phyloP scores from a whole-genome alignment of 2,113 vertebrate species.

The Equus quagga region DNA sequence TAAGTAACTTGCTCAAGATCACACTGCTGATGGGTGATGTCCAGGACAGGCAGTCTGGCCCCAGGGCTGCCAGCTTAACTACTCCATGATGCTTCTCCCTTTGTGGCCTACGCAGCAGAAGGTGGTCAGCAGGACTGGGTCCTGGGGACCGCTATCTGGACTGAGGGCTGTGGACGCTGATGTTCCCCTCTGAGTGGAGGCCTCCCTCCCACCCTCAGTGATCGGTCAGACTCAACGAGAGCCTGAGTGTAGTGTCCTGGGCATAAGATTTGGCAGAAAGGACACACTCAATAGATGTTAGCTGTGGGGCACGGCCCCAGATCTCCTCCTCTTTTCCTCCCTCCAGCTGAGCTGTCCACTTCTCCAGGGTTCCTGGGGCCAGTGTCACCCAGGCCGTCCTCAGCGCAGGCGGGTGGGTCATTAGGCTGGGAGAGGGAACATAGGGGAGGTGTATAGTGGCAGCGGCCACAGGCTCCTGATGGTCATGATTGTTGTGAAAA shows the following conservation, averaged over 20 bases:
- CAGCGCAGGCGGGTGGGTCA: neutral
- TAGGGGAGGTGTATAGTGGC: neutral
- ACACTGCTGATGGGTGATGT: neutral
- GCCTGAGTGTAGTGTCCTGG: neutral
- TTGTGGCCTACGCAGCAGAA: neutral
- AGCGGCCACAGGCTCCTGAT: neutral
- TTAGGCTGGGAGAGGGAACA: neutral
- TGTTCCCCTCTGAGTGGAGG: neutral
- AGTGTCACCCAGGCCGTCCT: neutral
- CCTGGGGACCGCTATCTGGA: neutral
- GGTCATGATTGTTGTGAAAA: conserved; percentile 73
- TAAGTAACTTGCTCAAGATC: neutral
- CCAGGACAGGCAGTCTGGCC: neutral
- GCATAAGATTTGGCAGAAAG: neutral
- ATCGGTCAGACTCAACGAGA: neutral
- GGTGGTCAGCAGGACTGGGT: neutral
- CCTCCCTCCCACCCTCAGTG: neutral
- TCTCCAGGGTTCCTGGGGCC: neutral
- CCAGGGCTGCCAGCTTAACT: neutral
- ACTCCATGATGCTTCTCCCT: neutral
- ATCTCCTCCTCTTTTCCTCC: neutral
- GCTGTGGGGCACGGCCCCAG: neutral
- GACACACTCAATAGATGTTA: neutral
- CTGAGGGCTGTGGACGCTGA: neutral
- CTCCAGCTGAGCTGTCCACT: neutral